Evolutionary conservation across 2,113 vertebrate species (phyloP).

Genomic region (Sterrhoptilus dennistouni): DNA sequence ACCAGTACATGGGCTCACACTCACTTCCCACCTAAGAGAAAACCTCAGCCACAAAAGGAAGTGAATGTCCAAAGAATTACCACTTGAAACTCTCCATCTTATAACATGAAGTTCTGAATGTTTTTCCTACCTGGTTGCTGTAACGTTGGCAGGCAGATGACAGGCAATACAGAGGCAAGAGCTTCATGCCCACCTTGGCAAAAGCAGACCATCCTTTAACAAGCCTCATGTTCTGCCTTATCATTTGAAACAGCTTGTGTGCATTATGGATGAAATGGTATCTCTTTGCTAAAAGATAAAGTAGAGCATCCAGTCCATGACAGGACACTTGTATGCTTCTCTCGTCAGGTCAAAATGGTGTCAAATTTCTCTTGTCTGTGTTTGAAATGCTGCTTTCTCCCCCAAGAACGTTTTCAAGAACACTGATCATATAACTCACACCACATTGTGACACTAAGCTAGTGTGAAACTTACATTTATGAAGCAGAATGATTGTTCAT

Average conservation of each 20-base stretch:
- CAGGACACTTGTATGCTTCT: neutral
- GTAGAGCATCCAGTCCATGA: neutral
- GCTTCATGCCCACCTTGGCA: neutral
- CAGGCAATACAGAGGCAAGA: neutral
- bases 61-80: neutral
- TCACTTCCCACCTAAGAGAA: neutral
- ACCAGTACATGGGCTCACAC: neutral
- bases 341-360: neutral
- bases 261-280: neutral
- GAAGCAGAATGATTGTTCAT: neutral
- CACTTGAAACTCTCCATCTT: neutral
- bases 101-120: neutral
- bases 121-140: neutral
- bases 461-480: neutral
- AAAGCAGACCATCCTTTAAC: neutral
- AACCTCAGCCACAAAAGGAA: neutral
- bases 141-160: neutral
- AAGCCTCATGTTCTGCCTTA: neutral
- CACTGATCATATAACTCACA: neutral
- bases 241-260: neutral
- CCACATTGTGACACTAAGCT: neutral
- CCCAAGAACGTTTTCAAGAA: neutral
- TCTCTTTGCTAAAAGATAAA: neutral
- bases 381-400: neutral
- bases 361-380: constrained; percentile 9